These are phyloP conservation scores for Leptestheria dahalacensis DNA, from an alignment of 1,140 invertebrate species.

Conservation along the genomic window DNA sequence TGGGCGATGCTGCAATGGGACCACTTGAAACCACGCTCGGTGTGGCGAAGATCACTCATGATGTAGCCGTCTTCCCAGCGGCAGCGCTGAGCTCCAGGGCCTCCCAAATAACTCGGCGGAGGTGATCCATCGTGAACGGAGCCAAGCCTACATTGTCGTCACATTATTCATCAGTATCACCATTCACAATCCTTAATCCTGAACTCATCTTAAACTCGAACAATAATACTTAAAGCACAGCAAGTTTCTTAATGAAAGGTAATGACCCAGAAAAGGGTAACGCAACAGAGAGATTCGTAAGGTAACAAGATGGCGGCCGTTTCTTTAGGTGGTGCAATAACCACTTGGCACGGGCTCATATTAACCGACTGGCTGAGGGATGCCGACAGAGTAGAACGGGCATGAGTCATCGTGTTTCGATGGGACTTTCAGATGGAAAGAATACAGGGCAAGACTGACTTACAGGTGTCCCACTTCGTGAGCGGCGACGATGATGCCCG, in stretches of 20 bases:
- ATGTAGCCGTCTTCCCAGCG: slow-evolving; percentile 92
- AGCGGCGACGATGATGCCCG: slow-evolving; percentile 87
- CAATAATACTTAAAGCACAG: neutral
- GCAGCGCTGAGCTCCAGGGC: slow-evolving; percentile 86
- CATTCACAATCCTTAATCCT: neutral
- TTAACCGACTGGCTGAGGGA: too few species aligned
- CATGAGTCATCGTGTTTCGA: too few species aligned
- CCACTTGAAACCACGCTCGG: slow-evolving; percentile 87
- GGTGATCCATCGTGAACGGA: slow-evolving; percentile 90
- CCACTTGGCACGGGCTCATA: too few species aligned
- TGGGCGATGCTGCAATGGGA: slow-evolving; percentile 83
- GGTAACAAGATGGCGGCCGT: too few species aligned
- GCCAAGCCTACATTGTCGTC: slow-evolving; percentile 47
- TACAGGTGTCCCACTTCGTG: slow-evolving; percentile 94
- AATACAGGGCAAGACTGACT: slow-evolving; percentile 33
- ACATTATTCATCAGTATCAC: slow-evolving; percentile 17
- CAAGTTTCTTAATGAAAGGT: neutral
- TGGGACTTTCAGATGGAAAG: too few species aligned
- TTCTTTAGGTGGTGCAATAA: too few species aligned
- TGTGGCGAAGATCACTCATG: slow-evolving; percentile 86
- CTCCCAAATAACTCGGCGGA: slow-evolving; percentile 80
- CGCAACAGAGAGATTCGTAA: too few species aligned
- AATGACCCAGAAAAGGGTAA: neutral
- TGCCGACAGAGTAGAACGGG: too few species aligned
- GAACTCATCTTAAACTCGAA: neutral